Conservation (phyloP, 2,113 vertebrate genomes). For the Psilopsiagon aurifrons region DNA sequence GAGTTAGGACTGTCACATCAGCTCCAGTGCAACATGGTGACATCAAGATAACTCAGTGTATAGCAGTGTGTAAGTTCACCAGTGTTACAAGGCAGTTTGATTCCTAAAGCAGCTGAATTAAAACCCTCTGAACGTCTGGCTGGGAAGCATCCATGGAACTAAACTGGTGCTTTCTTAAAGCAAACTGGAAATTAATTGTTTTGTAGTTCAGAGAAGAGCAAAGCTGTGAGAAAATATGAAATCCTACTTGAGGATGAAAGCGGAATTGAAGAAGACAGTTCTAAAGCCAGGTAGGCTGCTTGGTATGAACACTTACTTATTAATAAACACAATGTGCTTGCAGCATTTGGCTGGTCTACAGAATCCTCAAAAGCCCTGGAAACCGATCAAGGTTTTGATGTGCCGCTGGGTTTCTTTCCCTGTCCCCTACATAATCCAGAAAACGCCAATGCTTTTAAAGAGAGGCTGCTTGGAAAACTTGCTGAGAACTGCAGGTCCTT, state of each 20-base stretch:
- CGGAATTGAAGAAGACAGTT: neutral
- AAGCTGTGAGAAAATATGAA: neutral
- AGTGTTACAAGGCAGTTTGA: neutral
- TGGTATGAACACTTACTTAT: neutral
- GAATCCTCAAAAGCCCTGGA: neutral
- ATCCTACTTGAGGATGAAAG: neutral
- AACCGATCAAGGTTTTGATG: neutral
- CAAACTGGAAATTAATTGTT: neutral
- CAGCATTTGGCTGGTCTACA: neutral
- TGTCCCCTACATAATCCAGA: neutral
- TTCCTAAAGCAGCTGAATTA: neutral
- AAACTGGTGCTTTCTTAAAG: neutral
- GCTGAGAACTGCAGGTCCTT: rapidly evolving
- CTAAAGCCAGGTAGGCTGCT: neutral
- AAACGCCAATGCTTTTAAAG: neutral
- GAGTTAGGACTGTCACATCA: neutral
- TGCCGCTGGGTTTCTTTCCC: neutral
- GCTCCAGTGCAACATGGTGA: neutral
- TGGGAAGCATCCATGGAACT: neutral
- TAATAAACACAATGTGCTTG: neutral
- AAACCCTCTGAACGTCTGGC: neutral
- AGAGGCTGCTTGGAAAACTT: too few species aligned
- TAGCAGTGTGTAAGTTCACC: neutral
- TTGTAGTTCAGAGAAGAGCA: neutral
- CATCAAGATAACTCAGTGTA: neutral